phyloP scores from a whole-genome alignment of 2,797 vertebrate species.

The Alca torda region DNA sequence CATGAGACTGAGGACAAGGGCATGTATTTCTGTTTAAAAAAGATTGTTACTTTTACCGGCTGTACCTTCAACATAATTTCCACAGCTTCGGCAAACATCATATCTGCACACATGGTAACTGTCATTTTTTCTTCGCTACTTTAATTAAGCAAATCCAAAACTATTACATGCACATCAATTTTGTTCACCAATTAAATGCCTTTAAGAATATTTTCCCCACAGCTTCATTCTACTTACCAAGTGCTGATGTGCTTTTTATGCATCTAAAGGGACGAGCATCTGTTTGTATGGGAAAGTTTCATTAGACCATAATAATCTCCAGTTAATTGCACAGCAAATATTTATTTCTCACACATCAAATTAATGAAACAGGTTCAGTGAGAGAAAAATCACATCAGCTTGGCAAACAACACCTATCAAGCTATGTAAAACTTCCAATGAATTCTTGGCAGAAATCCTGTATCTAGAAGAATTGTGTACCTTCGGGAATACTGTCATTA shows the following conservation, averaged over 20 bases:
- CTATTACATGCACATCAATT: neutral
- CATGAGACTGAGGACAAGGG: neutral
- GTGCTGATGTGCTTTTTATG: neutral
- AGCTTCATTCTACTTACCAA: constrained; percentile 28
- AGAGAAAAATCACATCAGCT: constrained; percentile 48
- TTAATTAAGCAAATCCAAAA: constrained; percentile 1
- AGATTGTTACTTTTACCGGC: neutral
- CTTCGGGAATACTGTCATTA: neutral
- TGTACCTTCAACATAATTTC: neutral
- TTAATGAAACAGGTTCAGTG: constrained; percentile 61
- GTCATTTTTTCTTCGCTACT: neutral
- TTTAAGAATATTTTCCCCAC: neutral
- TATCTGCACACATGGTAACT: neutral
- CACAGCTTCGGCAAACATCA: neutral
- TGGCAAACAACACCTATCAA: constrained; percentile 42
- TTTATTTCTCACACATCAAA: constrained; percentile 72
- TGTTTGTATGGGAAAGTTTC: constrained; percentile 52
- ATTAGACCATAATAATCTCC: constrained; percentile 50
- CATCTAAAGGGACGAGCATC: neutral
- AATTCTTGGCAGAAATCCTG: constrained; percentile 39
- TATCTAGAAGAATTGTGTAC: neutral
- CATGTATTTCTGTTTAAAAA: neutral
- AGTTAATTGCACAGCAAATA: constrained; percentile 74
- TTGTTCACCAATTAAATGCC: constrained; percentile 2
- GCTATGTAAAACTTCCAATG: neutral